phyloP scores from a whole-genome alignment of 2,113 vertebrate genomes.

The Collichthys lucidus region DNA sequence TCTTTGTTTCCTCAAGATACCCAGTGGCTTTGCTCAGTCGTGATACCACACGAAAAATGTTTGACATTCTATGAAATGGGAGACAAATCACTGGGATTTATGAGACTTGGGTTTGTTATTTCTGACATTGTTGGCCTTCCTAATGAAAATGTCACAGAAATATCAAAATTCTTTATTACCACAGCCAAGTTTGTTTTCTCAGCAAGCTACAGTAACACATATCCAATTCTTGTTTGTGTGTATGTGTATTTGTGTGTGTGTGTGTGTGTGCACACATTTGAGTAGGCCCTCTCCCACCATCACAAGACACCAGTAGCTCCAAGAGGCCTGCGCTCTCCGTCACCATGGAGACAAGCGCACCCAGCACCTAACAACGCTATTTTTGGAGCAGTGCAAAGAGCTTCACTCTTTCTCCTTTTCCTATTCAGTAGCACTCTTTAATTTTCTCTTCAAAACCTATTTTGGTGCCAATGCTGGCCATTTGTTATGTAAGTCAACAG shows the following conservation, averaged over 20 bases:
- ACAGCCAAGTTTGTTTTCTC: neutral
- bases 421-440: slow-evolving; percentile 74
- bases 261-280: slow-evolving; percentile 44
- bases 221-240: slow-evolving; percentile 26
- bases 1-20: neutral
- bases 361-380: slow-evolving; percentile 86
- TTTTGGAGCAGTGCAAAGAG: slow-evolving; percentile 85
- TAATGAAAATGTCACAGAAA: slow-evolving; percentile 42
- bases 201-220: neutral
- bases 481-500: slow-evolving; percentile 69
- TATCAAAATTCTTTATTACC: slow-evolving; percentile 32
- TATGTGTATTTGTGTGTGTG: slow-evolving; percentile 3
- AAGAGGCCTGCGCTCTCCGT: slow-evolving; percentile 80
- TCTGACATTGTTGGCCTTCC: slow-evolving; percentile 1
- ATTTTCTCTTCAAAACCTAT: slow-evolving; percentile 72
- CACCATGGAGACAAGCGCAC: slow-evolving; percentile 87
- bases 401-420: slow-evolving; percentile 78
- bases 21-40: slow-evolving; percentile 22
- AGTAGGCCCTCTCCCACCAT: slow-evolving; percentile 79
- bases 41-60: slow-evolving; percentile 43
- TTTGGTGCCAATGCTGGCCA: slow-evolving; percentile 58
- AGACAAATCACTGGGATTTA: slow-evolving; percentile 21
- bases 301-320: slow-evolving; percentile 81
- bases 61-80: neutral
- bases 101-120: slow-evolving; percentile 23